Evolutionary conservation across 1,140 invertebrate genomes (phyloP), one percentile per base, ranked within the genome.

Genomic region (Sinonovacula constricta): DNA sequence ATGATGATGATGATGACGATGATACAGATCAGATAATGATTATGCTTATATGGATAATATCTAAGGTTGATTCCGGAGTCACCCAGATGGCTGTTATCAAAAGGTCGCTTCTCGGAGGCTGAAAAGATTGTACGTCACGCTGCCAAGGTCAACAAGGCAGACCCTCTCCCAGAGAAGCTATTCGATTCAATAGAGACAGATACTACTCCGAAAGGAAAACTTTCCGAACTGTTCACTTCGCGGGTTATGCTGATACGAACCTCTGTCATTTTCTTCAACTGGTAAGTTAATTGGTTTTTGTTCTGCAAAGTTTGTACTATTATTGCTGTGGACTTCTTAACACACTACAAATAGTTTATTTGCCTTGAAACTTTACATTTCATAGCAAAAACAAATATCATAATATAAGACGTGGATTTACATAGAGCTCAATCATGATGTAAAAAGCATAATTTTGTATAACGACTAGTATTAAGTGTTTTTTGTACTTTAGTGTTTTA

Each of bases 31-130:
- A 12, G 7, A 14, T 28, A 62, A 12, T 31, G 30, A 12, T 31
- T 31, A 31, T 3, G 14, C 7, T 62, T 31, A 4, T 28, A 10
- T 31, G 10, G 28, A 62, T 22, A 18, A 22, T 59, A 22, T 67
- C 34, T 26, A 26, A 89, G 88, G 81, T 33, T 89, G 33, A 77
- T 89, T 53, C 87, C 87, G 3, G 88, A 89, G 70, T 88, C 87
- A 3, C 87, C 87, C 24, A 75, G 86, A 26, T 89, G 88, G 88
- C 76, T 89, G 34, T 30, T 88, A 30, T 74, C 80, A 12, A 79
- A 80, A 49, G 80, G 81, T 10, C 83, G 83, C 39, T 56, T 84
- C 49, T 75, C 79, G 30, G 85, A 89, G 65, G 88, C 88, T 10
- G 78, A 83, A 30, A 63, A 68, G 36, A 88, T 89, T 14, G 68